Evolutionary conservation across 2,113 vertebrate species (phyloP).

Genomic region (Nipponia nippon): DNA sequence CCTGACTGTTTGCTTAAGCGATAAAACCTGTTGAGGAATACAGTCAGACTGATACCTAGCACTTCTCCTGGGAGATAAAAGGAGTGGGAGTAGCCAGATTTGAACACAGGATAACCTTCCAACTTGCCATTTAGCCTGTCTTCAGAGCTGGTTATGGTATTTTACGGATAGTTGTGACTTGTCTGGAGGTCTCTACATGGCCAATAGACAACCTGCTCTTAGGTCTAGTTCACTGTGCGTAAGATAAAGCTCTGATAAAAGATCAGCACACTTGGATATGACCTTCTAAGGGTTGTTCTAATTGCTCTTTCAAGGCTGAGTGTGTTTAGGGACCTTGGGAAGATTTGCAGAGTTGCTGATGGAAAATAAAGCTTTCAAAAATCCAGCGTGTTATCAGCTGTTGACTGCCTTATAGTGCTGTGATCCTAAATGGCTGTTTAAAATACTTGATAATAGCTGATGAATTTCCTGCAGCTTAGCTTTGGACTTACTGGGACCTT

Average conservation of each 20-base stretch:
- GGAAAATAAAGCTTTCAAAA: not conserved
- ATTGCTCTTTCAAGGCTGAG: slow-evolving; percentile 45
- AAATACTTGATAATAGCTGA: not conserved
- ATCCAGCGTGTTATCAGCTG: not conserved
- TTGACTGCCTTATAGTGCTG: not conserved
- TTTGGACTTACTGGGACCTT: not conserved
- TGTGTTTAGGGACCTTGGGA: slow-evolving; percentile 53
- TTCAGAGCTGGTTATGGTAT: not conserved
- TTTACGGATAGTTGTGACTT: not conserved
- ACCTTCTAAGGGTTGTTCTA: slow-evolving; percentile 13
- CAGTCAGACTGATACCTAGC: not conserved
- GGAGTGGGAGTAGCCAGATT: not conserved
- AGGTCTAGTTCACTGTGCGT: not conserved
- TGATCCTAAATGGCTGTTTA: not conserved
- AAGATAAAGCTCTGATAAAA: slow-evolving; percentile 40
- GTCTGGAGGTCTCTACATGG: too few species aligned
- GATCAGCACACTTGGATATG: not conserved
- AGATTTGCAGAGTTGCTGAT: slow-evolving; percentile 5
- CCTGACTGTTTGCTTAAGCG: not conserved
- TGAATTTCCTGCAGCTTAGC: not conserved
- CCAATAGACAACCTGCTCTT: not conserved
- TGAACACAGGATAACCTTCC: not conserved
- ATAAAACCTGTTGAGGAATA: not conserved
- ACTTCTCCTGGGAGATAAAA: not conserved
- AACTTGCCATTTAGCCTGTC: not conserved